Evolutionary conservation across 53 echinoderm and acorn worm species (phyloP), one percentile per base, ranked within the genome.

Genomic region (Arbacia lixula): DNA sequence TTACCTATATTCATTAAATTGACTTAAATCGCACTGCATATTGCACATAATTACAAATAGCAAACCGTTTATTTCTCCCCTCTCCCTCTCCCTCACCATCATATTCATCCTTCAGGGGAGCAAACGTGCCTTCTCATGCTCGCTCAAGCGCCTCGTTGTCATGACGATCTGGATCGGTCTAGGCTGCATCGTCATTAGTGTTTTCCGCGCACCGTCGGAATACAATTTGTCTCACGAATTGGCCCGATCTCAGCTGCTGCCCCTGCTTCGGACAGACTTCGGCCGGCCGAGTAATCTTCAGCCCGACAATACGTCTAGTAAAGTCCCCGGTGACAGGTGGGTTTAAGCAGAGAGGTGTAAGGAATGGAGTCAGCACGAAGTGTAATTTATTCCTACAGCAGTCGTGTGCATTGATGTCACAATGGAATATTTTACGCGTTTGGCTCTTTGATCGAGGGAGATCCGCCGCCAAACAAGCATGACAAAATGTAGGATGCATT

Each of bases 131-230:
- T 71, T 40, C 46, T 22, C 71, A 43, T 75, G 75, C 16, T 53
- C 75, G 24, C 22, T 75, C 32, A 53, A 28, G 55, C 52, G 75
- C 12, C 33, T 75, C 31, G 75, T 75, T 36, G 54, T 75, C 53
- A 75, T 53, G 53, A 75, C 75, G 55, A 75, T 75, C 51, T 75
- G 75, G 75, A 53, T 75, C 35, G 75, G 75, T 6, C 53, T 75
- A n/a, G 75, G 75, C 6, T 75, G 75, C 21, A 29, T 75, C 4
- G 75, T 36, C 36, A 75, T 75, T 36, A 75, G 53, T 4, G 54
- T 75, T 6, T 75, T 75, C 17, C 75, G 75, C n/a, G 75, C 75
- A 11, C 75, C 75, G 30, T 75, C 75, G 32, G 75, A 75, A 19
- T 75, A 54, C 36, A 53, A 75, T 53, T 53, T 53, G 54, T 35